A percentile compares a stretch with the other conserved stretches of the same genome.
These are phyloP conservation scores for Colistium nudipinnis DNA, from an alignment of 2,113 vertebrate species.

Conservation along the genomic window DNA sequence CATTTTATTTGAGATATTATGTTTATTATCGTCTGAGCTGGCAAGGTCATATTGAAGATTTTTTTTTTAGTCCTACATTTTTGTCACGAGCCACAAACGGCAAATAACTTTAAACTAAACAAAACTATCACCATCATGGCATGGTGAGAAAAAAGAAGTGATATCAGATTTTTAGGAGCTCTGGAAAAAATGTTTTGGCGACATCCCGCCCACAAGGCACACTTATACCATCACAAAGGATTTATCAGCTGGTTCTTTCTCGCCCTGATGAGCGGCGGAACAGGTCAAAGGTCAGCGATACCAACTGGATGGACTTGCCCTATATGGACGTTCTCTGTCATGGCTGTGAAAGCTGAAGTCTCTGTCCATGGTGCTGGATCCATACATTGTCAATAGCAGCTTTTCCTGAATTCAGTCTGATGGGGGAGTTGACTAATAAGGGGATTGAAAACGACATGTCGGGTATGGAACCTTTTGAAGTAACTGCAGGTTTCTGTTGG, in stretches of 20 bases:
- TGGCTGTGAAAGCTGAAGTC: neutral
- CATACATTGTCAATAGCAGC: neutral
- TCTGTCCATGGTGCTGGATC: conserved; percentile 61
- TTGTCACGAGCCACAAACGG: neutral
- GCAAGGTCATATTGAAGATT: neutral
- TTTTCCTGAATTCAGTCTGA: neutral
- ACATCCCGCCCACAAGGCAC: no score
- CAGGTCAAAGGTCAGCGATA: conserved; percentile 2
- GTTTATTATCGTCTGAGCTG: neutral
- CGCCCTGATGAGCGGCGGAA: neutral
- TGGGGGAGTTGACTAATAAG: no score
- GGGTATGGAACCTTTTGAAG: neutral
- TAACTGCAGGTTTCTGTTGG: neutral
- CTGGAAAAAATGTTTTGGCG: no score
- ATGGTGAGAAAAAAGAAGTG: no score
- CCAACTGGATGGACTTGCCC: neutral
- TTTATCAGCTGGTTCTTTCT: no score
- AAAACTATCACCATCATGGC: neutral
- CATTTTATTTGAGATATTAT: neutral
- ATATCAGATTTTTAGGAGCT: no score
- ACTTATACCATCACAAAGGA: no score
- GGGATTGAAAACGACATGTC: neutral
- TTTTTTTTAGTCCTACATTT: neutral
- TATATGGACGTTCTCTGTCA: neutral
- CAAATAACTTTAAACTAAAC: neutral